phyloP scores from a whole-genome alignment of 2,888 invertebrate species.

The Tetrapedia diversipes region DNA sequence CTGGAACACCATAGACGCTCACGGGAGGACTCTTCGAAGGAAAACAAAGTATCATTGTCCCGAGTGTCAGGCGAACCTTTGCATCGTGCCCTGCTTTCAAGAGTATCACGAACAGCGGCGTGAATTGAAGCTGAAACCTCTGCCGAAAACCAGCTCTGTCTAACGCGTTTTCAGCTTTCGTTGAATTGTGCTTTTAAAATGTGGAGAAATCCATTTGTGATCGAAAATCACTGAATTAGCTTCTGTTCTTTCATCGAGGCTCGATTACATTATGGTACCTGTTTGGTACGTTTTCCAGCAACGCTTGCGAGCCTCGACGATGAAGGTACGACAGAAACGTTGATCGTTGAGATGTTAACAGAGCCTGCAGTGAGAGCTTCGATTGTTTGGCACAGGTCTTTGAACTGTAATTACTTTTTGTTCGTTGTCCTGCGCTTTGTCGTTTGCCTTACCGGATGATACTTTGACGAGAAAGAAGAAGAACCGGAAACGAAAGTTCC shows the following conservation, averaged over 20 bases:
- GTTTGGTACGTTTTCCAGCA: too few relatives aligned
- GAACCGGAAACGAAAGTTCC: slow-evolving; percentile 58
- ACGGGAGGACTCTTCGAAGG: slow-evolving; percentile 91
- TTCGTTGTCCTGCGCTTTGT: not conserved
- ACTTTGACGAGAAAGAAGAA: slow-evolving; percentile 7
- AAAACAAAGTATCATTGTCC: slow-evolving; percentile 96
- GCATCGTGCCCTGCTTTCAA: slow-evolving; percentile 95
- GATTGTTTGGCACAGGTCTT: not conserved
- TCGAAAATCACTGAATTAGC: not conserved
- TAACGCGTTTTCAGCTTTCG: slow-evolving; percentile 61
- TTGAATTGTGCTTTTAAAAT: too few relatives aligned
- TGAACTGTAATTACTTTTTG: not conserved
- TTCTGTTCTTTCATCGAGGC: not conserved
- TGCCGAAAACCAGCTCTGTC: slow-evolving; percentile 78
- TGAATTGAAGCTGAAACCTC: slow-evolving; percentile 71
- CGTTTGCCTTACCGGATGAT: slow-evolving; percentile 40
- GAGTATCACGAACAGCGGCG: slow-evolving; percentile 89
- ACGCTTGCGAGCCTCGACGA: not conserved
- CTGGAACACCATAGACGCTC: slow-evolving; percentile 94
- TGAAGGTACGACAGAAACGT: not conserved
- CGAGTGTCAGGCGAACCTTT: slow-evolving; percentile 94
- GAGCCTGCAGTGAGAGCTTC: not conserved
- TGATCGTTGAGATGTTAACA: not conserved
- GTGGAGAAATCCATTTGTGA: not conserved
- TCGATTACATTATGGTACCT: not conserved